Evolutionary conservation across 1,140 invertebrate species (phyloP).

Genomic region (Eupeodes corollae): DNA sequence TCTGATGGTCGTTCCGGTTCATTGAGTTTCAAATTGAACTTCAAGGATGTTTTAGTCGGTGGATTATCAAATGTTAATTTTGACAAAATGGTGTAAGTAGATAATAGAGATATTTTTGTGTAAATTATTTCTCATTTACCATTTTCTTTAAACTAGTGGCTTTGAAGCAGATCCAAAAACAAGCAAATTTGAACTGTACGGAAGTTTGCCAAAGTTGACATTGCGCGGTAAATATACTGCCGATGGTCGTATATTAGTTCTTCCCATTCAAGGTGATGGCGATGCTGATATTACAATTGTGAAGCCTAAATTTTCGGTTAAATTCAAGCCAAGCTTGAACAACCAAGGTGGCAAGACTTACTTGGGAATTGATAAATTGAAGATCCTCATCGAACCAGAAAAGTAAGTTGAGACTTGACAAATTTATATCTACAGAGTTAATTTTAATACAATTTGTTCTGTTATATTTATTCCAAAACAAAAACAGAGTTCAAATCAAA

Average conservation of each 20-base stretch:
- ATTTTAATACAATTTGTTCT: neutral
- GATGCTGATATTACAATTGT: constrained; percentile 30
- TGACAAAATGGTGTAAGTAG: constrained; percentile 30
- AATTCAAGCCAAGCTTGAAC: constrained; percentile 28
- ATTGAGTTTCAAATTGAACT: constrained; percentile 27
- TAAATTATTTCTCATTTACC: neutral
- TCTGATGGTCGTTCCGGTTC: constrained; percentile 28
- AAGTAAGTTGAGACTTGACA: constrained; percentile 13
- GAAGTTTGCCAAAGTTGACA: constrained; percentile 23
- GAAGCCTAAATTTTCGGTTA: constrained; percentile 30
- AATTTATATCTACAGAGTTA: neutral
- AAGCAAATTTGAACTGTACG: constrained; percentile 34
- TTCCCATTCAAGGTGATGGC: constrained; percentile 33
- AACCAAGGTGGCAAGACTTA: constrained; percentile 20
- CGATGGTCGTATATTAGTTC: constrained; percentile 30
- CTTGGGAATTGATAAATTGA: constrained; percentile 28
- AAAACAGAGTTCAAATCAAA: constrained; percentile 42
- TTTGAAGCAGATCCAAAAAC: constrained; percentile 25
- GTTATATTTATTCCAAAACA: neutral
- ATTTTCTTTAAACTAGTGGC: constrained; percentile 16
- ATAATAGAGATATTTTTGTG: neutral
- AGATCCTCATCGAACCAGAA: constrained; percentile 29
- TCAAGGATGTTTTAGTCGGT: constrained; percentile 27
- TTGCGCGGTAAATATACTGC: constrained; percentile 29
- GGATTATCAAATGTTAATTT: constrained; percentile 33